Base-by-base conservation (phyloP, 2,797 vertebrate genomes). In the Sebastes cheni region DNA sequence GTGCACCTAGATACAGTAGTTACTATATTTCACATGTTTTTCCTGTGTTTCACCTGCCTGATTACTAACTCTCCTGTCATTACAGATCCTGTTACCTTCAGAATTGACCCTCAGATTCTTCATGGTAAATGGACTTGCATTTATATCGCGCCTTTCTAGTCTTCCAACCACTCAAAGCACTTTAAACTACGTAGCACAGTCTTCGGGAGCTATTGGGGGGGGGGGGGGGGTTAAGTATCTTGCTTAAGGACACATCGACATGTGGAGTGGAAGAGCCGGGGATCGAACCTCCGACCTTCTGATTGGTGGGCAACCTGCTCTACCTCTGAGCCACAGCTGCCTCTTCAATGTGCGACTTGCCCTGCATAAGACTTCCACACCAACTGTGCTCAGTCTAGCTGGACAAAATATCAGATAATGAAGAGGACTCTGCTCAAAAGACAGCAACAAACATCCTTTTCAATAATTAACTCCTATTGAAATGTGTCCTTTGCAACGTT, bases 271-370 rank as follows among this genome's bases (percentile, higher is more conserved):
- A 54, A 0, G 20, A 54, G 20, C 50, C 0, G 14, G 20, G 50
- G 4, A n/a, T 54, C 9, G 20, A n/a, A 54, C 20, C 9, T 0
- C 50, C 0, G 16, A 46, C 42, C 0, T 46, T 18, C 42, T 9
- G 20, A 54, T 54, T 54, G 50, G 50, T n/a, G 50, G 20, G 20
- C 16, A 18, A 46, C 42, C 20, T 54, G 39, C 39, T 42, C 39
- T 42, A 42, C 39, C 42, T 46, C 42, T 18, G 42, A 22, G 50
- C 50, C 50, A 54, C 4, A 52, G 50, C 50, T 18, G 8, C 20
- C 46, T 4, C 20, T 46, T 25, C 5, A 32, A 50, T 30, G 11
- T 20, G 6, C 2, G 6, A 59, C 27, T 0, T n/a, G 25, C 12
- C n/a, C 1, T 76, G 30, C 11, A 60, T 52, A 61, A 34, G 55